Base-by-base conservation (phyloP, 2,888 invertebrate species). In the Terebella lapidaria region DNA sequence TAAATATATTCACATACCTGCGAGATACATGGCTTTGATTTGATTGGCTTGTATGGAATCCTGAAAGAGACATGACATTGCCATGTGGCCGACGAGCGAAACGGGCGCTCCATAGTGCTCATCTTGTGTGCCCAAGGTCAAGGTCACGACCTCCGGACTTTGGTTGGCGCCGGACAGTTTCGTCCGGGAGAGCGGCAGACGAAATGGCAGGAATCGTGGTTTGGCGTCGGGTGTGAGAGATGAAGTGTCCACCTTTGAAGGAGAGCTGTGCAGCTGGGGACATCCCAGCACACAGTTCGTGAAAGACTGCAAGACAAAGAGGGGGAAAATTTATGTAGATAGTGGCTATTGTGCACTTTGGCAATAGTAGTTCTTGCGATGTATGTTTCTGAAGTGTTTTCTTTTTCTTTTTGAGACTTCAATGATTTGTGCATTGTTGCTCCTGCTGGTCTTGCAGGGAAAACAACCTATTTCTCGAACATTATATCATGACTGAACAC, bases 61-160 rank as follows among this genome's bases (percentile, higher is more conserved):
- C 61, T 79, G 79, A 63, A 86, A 85, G 18, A 86, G 72, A 54
- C 84, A 76, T 4, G 84, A 82, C 18, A 82, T 81, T 0, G 84
- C 84, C 1, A 86, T 67, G 69, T 85, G 85, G 2, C 86, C 86
- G 49, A 79, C 76, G 3, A 86, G 71, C 57, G 83, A 81, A 5
- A 79, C 75, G 35, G 83, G 81, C 47, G 80, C 78, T 0, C 86
- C 86, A 73, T 84, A 86, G 4, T 84, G 81, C 0, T 83, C 83
- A 66, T 86, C 84, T 71, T 85, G 84, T 77, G 82, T 18, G 25
- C 46, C 59, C 18, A 28, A 20, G 22, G 55, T 10, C 49, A 55
- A 5, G 24, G 47, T 28, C 20, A 15, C 22, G 3, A 47, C 59
- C 22, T 3, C 22, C 18, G 47, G n/a, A 42, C 56, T 56, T 22